Evolutionary conservation across 2,888 invertebrate species (phyloP).

Genomic region (Drosophila nigritarsus): DNA sequence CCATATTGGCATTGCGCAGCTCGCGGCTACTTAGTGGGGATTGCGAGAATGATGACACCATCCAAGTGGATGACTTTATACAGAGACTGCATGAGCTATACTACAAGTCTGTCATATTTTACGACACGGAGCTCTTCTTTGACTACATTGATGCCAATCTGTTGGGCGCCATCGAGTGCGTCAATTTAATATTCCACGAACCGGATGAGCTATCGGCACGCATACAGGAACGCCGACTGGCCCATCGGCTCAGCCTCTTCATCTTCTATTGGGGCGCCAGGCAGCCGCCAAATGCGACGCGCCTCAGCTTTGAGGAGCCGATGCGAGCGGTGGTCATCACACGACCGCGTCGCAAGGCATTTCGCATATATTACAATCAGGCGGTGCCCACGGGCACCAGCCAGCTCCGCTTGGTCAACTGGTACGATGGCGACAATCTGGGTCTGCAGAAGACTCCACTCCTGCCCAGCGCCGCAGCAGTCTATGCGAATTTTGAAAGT

Average conservation of each 20-base stretch:
- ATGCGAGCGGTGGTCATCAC: slow-evolving; percentile 88
- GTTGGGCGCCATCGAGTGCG: slow-evolving; percentile 81
- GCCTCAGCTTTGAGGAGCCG: slow-evolving; percentile 81
- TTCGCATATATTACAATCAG: slow-evolving; percentile 90
- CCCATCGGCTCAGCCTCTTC: slow-evolving; percentile 86
- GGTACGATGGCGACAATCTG: slow-evolving; percentile 88
- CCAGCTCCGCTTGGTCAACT: slow-evolving; percentile 89
- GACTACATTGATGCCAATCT: slow-evolving; percentile 80
- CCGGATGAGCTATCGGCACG: slow-evolving; percentile 75
- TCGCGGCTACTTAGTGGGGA: slow-evolving; percentile 20
- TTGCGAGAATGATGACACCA: slow-evolving; percentile 53
- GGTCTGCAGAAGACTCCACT: slow-evolving; percentile 89
- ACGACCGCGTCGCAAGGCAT: slow-evolving; percentile 85
- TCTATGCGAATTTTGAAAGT: slow-evolving; percentile 89
- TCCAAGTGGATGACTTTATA: slow-evolving; percentile 82
- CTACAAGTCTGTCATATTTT: slow-evolving; percentile 82
- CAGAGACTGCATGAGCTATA: slow-evolving; percentile 78
- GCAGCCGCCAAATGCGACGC: slow-evolving; percentile 84
- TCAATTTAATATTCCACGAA: slow-evolving; percentile 82
- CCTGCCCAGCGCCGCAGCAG: slow-evolving; percentile 87
- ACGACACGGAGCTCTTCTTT: slow-evolving; percentile 80
- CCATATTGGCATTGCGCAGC: slow-evolving; percentile 67
- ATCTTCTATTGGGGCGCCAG: slow-evolving; percentile 89
- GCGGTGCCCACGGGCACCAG: slow-evolving; percentile 87
- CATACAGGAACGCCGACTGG: slow-evolving; percentile 76